Evolutionary conservation across 2,113 vertebrate species (phyloP).

Genomic region (Condylura cristata): DNA sequence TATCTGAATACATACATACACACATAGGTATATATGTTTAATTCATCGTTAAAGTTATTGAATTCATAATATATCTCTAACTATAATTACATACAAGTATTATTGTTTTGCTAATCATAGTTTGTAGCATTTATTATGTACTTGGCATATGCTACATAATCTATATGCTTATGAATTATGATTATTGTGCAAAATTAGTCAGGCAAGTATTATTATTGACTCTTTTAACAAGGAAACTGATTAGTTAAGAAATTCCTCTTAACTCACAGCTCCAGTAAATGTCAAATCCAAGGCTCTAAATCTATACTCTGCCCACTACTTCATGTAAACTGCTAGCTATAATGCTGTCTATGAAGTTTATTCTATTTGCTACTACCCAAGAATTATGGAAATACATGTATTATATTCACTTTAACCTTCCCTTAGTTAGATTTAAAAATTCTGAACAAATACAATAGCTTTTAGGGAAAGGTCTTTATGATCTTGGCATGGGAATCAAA

Average conservation of each 20-base stretch:
- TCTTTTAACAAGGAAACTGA: neutral
- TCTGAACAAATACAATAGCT: neutral
- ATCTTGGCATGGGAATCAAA: neutral
- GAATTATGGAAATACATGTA: neutral
- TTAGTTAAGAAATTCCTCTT: neutral
- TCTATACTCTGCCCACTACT: neutral
- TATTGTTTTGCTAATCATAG: neutral
- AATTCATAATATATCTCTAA: conserved; percentile 21
- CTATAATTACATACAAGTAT: neutral
- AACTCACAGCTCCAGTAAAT: neutral
- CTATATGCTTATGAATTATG: neutral
- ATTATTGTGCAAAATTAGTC: neutral
- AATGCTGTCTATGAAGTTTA: neutral
- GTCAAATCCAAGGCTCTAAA: neutral
- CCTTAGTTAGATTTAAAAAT: neutral
- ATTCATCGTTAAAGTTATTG: neutral
- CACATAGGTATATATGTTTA: neutral
- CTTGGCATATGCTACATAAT: neutral
- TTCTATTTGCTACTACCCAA: conserved; percentile 22
- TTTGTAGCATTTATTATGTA: neutral
- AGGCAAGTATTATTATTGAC: neutral
- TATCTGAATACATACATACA: neutral
- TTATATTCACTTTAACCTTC: neutral
- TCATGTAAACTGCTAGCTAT: neutral
- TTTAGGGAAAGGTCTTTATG: neutral